Conservation (phyloP, 35 echinoderm and acorn worm species). For the Stichopus chloronotus region DNA sequence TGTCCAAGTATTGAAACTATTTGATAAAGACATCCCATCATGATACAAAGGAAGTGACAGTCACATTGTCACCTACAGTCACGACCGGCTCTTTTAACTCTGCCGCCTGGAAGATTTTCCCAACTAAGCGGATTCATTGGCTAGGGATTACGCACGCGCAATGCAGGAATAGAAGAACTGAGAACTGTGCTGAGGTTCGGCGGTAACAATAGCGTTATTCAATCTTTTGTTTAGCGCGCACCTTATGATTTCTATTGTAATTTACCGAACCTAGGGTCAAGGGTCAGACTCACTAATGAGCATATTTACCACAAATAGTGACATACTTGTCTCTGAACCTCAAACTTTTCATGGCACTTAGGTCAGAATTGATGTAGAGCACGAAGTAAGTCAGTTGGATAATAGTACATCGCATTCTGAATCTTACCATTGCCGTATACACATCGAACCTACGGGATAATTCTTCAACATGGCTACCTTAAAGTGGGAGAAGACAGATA, state of each 20-base stretch:
- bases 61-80: neutral
- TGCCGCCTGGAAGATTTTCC: neutral
- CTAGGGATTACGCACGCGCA: neutral
- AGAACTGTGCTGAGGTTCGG: neutral
- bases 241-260: neutral
- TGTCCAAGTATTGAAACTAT: neutral
- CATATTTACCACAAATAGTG: neutral
- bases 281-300: neutral
- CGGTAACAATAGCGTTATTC: neutral
- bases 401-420: neutral
- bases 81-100: neutral
- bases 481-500: neutral
- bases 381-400: neutral
- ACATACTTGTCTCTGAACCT: too few species aligned
- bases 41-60: neutral
- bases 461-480: neutral
- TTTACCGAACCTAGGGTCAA: neutral
- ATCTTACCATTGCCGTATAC: too few species aligned
- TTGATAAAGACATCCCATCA: neutral
- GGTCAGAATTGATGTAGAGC: neutral
- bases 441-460: neutral
- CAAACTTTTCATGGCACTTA: too few species aligned
- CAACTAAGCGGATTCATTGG: neutral
- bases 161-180: neutral
- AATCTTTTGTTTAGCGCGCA: neutral